Base-by-base conservation (phyloP, 2,113 vertebrate genomes). In the Crocuta crocuta region DNA sequence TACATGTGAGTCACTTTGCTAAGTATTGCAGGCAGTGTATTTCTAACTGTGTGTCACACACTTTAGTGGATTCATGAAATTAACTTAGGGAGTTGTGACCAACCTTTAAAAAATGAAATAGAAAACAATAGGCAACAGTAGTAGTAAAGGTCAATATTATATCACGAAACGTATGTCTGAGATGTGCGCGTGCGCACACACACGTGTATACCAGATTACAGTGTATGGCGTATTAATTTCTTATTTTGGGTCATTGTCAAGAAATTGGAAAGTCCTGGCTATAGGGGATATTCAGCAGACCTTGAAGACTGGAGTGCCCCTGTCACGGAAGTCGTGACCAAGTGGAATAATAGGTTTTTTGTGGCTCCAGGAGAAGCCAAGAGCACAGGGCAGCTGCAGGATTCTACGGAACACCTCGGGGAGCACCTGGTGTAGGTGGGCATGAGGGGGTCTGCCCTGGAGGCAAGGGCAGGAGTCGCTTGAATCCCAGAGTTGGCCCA, bases 281-380 rank as follows among this genome's bases (percentile, higher is more conserved):
- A 11, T 15, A 31, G 63, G 66, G 35, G 28, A 19, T 16, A 7
- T 31, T 87, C 33, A 31, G 66, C 58, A 13, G 28, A 43, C 15
- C 5, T 9, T 17, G 10, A 21, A 12, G 8, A 10, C 19, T 2
- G 9, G 55, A 35, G 43, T 0, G 2, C 11, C 48, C 12, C 39
- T 10, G 0, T 13, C 21, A 5, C 8, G 12, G 9, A 31, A 26
- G 58, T 23, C 7, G 0, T 0, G 5, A 15, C 12, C 0, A 7
- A 10, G 43, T 3, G 58, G 43, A 87, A 74, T 9, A 6, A 73
- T 7, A 0, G 7, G 58, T 23, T 23, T 61, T 61, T 61, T 8
- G 17, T 1, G 6, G 7, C 0, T 8, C 7, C 21, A 0, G 19
- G n/a, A 45, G 39, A 8, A 53, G 12, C 63, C 23, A 0, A 2